A percentile compares a stretch with the other conserved stretches of the same genome.
phyloP scores from a whole-genome alignment of 2,888 invertebrate species.

The Drosophila flavopinicola region DNA sequence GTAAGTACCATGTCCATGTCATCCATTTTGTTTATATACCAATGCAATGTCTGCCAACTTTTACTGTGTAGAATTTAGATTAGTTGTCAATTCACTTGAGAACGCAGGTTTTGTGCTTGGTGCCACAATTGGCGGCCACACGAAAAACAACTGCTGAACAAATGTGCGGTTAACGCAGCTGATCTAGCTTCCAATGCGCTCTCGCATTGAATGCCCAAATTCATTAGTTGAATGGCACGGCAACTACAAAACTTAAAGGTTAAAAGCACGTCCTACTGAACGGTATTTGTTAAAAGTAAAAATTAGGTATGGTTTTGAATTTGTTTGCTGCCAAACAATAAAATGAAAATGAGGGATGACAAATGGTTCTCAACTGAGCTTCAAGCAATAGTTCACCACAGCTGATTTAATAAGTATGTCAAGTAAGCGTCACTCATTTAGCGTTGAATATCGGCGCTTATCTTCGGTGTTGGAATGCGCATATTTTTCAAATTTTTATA shows the following conservation, averaged over 20 bases:
- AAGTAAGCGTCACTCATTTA: too few relatives aligned
- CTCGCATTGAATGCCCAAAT: neutral
- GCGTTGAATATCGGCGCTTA: too few relatives aligned
- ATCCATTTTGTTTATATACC: neutral
- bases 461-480: too few relatives aligned
- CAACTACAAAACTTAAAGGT: neutral
- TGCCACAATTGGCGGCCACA: conserved; percentile 1
- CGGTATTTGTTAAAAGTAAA: conserved; percentile 18
- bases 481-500: too few relatives aligned
- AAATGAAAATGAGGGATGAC: conserved; percentile 22
- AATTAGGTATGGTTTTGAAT: conserved; percentile 21
- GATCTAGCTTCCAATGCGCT: neutral
- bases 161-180: conserved; percentile 16
- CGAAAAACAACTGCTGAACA: conserved; percentile 25
- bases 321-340: conserved; percentile 20
- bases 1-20: conserved; percentile 6
- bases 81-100: neutral
- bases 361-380: conserved; percentile 12
- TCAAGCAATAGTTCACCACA: conserved; percentile 1
- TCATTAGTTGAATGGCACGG: conserved; percentile 5
- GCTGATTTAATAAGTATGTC: neutral
- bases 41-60: neutral
- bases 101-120: too few relatives aligned
- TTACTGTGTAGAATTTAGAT: neutral
- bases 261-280: neutral